Base-by-base conservation (phyloP, 2,113 vertebrate genomes). In the Festucalex cinctus region DNA sequence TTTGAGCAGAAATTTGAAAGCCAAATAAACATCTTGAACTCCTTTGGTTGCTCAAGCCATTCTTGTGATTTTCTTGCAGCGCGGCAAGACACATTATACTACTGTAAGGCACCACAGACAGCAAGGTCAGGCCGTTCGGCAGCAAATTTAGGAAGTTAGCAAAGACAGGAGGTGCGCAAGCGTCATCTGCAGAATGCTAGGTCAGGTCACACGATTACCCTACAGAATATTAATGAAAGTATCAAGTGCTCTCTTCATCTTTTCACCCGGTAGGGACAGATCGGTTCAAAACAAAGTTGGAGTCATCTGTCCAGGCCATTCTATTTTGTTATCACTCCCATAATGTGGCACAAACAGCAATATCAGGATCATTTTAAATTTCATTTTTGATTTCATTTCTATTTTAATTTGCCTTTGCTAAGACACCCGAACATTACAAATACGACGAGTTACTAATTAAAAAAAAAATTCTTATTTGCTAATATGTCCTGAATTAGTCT, bases 371-470 rank as follows among this genome's bases (percentile, higher is more conserved):
- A 57, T 0, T 32, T 57, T 19, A 9, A 28, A 57, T 17, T 32
- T 32, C 28, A 32, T 32, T 32, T 32, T 32, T 4, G 4, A 32
- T 32, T 32, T 14, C 32, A 28, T 5, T 9, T 12, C 26, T 3
- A 35, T 13, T 56, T 12, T 17, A 14, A 56, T 14, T 56, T 56
- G 32, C 36, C 24, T n/a, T 24, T 17, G n/a, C 49, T 10, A 70
- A 67, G n/a, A 76, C 32, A 76, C 76, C 69, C 68, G 80, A 41
- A 79, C 65, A 77, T 74, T 73, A 77, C 17, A 69, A 65, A 39
- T 48, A 22, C 43, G 59, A 67, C 67, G 28, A 32, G 4, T 32
- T 32, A 32, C 28, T 32, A 2, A 2, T 32, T 32, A 32, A 32
- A 32, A 32, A 32, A n/a, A n/a, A n/a, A n/a, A n/a, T n/a, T 83